These are phyloP conservation scores for Ypsolopha scabrella DNA, from an alignment of 2,888 invertebrate genomes.

Conservation along the genomic window DNA sequence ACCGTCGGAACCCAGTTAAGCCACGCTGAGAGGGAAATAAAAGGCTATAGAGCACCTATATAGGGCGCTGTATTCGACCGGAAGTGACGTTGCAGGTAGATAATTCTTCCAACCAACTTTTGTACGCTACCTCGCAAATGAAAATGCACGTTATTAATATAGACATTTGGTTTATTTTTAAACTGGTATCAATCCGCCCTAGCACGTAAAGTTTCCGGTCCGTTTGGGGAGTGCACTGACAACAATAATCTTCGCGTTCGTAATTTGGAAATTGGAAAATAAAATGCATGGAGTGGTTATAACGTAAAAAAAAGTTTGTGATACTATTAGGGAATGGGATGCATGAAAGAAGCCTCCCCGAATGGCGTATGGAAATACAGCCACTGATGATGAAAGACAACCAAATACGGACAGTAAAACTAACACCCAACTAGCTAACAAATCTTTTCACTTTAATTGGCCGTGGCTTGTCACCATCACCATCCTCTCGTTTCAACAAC, in stretches of 20 bases:
- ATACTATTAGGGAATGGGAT: too few relatives aligned
- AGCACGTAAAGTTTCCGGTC: constrained; percentile 55
- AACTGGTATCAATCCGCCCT: constrained; percentile 20
- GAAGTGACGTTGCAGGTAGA: constrained; percentile 64
- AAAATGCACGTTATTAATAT: not conserved
- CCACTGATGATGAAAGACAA: too few relatives aligned
- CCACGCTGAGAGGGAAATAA: constrained; percentile 12
- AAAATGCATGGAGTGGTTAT: constrained; percentile 22
- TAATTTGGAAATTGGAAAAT: constrained; percentile 50
- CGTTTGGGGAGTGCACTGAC: constrained; percentile 24
- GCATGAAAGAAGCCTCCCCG: too few relatives aligned
- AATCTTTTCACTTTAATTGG: too few relatives aligned
- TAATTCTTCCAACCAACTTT: constrained; percentile 37
- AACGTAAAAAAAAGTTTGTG: too few relatives aligned
- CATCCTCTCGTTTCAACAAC: too few relatives aligned
- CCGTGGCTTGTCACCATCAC: too few relatives aligned
- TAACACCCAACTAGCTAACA: too few relatives aligned
- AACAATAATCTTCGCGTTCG: constrained; percentile 59
- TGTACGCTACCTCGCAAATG: not conserved
- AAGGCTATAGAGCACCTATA: constrained; percentile 9
- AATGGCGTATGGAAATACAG: too few relatives aligned
- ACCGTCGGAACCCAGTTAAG: not conserved
- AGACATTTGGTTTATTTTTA: too few relatives aligned
- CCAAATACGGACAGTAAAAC: too few relatives aligned
- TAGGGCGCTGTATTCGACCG: constrained; percentile 27